phyloP scores from a whole-genome alignment of 1,140 invertebrate genomes.

The Calephelis nemesis region DNA sequence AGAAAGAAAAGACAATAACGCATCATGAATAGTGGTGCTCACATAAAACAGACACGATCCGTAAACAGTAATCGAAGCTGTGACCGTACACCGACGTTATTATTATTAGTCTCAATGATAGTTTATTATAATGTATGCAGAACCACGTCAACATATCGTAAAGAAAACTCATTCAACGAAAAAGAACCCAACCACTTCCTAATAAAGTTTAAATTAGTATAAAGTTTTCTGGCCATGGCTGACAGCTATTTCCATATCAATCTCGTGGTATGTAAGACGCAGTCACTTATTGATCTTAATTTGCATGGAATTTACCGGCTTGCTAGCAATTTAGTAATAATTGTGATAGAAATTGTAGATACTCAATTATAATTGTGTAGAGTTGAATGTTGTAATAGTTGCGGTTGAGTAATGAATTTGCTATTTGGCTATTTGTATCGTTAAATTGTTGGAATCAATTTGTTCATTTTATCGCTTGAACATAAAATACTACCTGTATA shows the following conservation, averaged over 20 bases:
- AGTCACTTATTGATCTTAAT: conserved; percentile 6
- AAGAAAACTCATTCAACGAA: background rate
- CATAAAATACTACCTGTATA: no score
- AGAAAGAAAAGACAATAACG: no score
- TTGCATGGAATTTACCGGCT: conserved; percentile 7
- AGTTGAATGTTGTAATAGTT: no score
- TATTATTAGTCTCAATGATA: conserved; percentile 16
- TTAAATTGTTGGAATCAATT: no score
- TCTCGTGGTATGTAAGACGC: conserved; percentile 14
- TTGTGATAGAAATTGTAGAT: conserved; percentile 4
- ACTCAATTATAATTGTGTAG: background rate
- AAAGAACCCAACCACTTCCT: background rate
- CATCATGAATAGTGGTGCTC: no score
- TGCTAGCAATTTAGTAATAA: background rate
- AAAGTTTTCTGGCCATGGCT: background rate
- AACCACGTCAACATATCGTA: conserved; percentile 28
- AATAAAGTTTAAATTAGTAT: background rate
- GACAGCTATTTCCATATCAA: conserved; percentile 19
- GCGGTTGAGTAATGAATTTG: no score
- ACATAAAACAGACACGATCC: background rate
- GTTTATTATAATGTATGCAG: conserved; percentile 41
- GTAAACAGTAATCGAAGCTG: conserved; percentile 6
- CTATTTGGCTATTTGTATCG: no score
- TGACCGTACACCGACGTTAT: conserved; percentile 11
- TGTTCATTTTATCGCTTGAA: no score